phyloP scores from a whole-genome alignment of 2,113 vertebrate genomes.

The Scortum barcoo region DNA sequence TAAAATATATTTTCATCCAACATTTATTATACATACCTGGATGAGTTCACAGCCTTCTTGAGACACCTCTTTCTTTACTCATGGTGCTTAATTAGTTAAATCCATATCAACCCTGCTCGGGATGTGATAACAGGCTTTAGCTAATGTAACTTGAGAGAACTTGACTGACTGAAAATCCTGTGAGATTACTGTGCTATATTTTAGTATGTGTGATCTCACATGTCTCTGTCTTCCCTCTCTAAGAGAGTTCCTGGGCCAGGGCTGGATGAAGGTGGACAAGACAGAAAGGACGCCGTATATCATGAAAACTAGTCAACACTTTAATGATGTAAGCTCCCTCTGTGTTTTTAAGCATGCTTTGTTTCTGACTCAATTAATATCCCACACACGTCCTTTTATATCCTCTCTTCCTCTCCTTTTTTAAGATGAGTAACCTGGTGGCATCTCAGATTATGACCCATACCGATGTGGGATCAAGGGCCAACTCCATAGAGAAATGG shows the following conservation, averaged over 20 bases:
- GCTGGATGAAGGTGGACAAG: conserved; percentile 99
- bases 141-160: no score
- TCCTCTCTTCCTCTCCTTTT: conserved; percentile 14
- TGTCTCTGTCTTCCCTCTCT: conserved; percentile 22
- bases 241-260: conserved; percentile 98
- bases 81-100: background rate
- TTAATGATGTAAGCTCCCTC: conserved; percentile 91
- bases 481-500: conserved; percentile 97
- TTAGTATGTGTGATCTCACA: background rate
- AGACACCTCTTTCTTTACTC: background rate
- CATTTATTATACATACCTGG: background rate
- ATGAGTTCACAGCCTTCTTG: background rate
- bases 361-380: background rate
- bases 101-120: background rate
- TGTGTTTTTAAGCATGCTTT: background rate
- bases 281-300: conserved; percentile 94
- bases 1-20: background rate
- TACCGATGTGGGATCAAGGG: conserved; percentile 91
- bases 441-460: conserved; percentile 99
- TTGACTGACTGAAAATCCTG: no score
- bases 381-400: background rate
- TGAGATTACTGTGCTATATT: background rate
- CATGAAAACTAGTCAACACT: conserved; percentile 98
- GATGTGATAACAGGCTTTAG: background rate
- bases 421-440: conserved; percentile 98